These are phyloP conservation scores for silkworm (Bombyx mori) DNA, from an alignment of 1,140 invertebrate genomes.

Conservation along the genomic window ASM3026992v2 NC_085110.1:5466501-5467000, in stretches of 20 bases:
- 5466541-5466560: conserved; percentile 33
- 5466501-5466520: conserved; percentile 36
- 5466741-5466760: too few species aligned
- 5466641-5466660: conserved; percentile 28
- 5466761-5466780: not conserved
- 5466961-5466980: too few species aligned
- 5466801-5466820: not conserved
- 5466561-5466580: conserved; percentile 1
- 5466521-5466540: conserved; percentile 40
- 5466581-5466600: conserved; percentile 15
- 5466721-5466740: not conserved
- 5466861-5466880: too few species aligned
- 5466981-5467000: too few species aligned
- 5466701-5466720: not conserved
- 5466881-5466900: too few species aligned
- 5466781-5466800: not conserved
- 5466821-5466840: too few species aligned
- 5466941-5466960: too few species aligned
- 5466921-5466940: too few species aligned
- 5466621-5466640: conserved; percentile 7
- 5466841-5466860: too few species aligned
- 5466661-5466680: conserved; percentile 8
- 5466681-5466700: not conserved
- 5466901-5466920: too few species aligned
- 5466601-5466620: conserved; percentile 11